A percentile compares a stretch with the other conserved stretches of the same genome.
Conservation (phyloP, 2,888 invertebrate species). For the Clostera curtula region DNA sequence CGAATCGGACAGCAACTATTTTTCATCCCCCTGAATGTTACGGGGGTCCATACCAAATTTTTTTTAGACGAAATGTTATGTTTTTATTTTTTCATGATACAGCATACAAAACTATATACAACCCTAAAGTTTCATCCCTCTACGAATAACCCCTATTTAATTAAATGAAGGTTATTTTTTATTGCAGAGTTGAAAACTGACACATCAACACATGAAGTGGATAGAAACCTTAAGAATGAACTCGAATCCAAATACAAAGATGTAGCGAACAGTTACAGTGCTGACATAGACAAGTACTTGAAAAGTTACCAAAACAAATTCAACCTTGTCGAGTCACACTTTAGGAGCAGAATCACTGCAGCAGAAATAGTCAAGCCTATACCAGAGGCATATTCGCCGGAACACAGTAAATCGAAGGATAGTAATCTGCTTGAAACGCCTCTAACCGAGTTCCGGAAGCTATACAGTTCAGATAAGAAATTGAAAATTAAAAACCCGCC, state of each 20-base stretch:
- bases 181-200: slow-evolving; percentile 25
- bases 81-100: no score
- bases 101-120: no score
- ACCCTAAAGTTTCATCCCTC: no score
- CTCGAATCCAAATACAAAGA: slow-evolving; percentile 10
- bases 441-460: slow-evolving; percentile 49
- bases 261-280: slow-evolving; percentile 16
- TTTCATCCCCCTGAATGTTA: no score
- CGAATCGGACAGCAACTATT: no score
- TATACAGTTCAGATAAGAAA: slow-evolving; percentile 32
- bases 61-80: no score
- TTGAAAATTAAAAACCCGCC: neutral
- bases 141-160: no score
- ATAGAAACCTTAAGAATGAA: slow-evolving; percentile 10
- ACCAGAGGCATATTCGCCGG: slow-evolving; percentile 21
- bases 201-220: slow-evolving; percentile 17
- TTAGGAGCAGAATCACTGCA: slow-evolving; percentile 27
- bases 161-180: neutral
- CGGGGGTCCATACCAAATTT: no score
- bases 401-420: slow-evolving; percentile 7
- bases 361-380: slow-evolving; percentile 28
- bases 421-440: slow-evolving; percentile 50
- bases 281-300: slow-evolving; percentile 42
- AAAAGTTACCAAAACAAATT: slow-evolving; percentile 36
- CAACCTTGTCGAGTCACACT: slow-evolving; percentile 26